Conservation (phyloP, 2,113 vertebrate genomes). For the Pyrgilauda ruficollis region DNA sequence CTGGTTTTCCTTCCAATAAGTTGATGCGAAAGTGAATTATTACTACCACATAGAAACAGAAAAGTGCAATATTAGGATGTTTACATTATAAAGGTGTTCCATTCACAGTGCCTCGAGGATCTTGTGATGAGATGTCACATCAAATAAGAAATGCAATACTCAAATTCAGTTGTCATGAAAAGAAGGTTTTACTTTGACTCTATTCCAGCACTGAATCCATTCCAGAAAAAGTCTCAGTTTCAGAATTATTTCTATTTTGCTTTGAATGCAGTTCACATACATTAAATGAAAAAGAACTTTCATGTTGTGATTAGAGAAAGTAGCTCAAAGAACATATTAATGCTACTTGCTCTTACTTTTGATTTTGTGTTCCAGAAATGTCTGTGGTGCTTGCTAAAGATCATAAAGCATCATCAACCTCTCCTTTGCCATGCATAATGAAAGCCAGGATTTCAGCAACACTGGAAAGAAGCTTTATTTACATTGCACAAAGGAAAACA, state of each 20-base stretch:
- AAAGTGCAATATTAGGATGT: background rate
- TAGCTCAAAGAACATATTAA: constrained; percentile 37
- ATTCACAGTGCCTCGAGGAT: background rate
- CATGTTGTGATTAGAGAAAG: constrained; percentile 41
- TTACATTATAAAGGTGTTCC: constrained; percentile 27
- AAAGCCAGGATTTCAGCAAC: constrained; percentile 60
- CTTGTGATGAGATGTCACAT: constrained; percentile 23
- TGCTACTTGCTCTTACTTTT: constrained; percentile 60
- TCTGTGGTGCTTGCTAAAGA: constrained; percentile 62
- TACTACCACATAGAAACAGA: background rate
- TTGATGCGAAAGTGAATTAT: background rate
- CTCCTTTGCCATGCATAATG: constrained; percentile 65
- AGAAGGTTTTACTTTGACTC: constrained; percentile 16
- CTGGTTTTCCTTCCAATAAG: background rate
- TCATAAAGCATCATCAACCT: constrained; percentile 61
- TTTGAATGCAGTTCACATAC: constrained; percentile 4
- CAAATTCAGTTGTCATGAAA: constrained; percentile 17
- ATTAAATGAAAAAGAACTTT: constrained; percentile 24
- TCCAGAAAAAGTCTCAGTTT: background rate
- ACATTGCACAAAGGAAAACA: constrained; percentile 67
- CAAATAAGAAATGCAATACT: constrained; percentile 24
- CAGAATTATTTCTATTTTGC: constrained; percentile 6
- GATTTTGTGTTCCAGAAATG: constrained; percentile 53
- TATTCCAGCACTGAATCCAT: background rate
- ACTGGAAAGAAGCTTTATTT: constrained; percentile 67